Percentiles rank a stretch among this genome's conserved stretches.
These are phyloP conservation scores for Trypoxylon attenuatum DNA, from an alignment of 2,888 invertebrate genomes.

Conservation along the genomic window DNA sequence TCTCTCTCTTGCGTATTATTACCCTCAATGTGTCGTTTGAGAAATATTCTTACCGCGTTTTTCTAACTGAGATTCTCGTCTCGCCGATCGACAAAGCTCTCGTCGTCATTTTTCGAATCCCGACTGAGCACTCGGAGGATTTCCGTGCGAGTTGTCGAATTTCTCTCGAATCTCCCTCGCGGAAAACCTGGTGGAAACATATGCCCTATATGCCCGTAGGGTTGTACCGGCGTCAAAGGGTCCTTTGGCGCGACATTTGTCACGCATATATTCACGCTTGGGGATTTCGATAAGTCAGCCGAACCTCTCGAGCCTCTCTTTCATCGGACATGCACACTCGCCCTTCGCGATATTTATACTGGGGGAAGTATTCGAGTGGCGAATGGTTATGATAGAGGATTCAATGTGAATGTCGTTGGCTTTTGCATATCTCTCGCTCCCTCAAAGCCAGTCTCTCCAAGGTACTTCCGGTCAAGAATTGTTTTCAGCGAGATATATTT, in stretches of 20 bases:
- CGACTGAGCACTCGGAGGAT: no score
- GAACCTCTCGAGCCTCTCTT: constrained; percentile 37
- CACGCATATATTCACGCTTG: constrained; percentile 39
- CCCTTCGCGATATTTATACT: background rate
- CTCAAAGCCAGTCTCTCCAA: background rate
- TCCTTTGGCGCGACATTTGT: constrained; percentile 27
- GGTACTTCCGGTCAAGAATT: background rate
- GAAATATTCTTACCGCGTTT: no score
- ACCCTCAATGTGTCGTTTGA: no score
- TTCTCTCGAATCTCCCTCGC: background rate
- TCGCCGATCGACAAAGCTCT: no score
- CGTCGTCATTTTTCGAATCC: no score
- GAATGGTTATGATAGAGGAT: constrained; percentile 52
- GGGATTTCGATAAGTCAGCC: constrained; percentile 41
- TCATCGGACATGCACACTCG: constrained; percentile 14
- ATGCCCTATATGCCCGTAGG: background rate
- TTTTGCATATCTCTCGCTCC: constrained; percentile 5
- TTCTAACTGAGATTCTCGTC: no score
- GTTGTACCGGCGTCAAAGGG: constrained; percentile 19
- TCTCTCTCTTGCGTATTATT: no score
- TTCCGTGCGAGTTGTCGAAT: no score
- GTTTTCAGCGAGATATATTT: background rate
- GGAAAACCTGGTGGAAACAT: background rate
- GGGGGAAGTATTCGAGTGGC: constrained; percentile 22
- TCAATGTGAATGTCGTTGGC: no score